Conservation (phyloP, 2,113 vertebrate genomes). For the Maccullochella peelii region DNA sequence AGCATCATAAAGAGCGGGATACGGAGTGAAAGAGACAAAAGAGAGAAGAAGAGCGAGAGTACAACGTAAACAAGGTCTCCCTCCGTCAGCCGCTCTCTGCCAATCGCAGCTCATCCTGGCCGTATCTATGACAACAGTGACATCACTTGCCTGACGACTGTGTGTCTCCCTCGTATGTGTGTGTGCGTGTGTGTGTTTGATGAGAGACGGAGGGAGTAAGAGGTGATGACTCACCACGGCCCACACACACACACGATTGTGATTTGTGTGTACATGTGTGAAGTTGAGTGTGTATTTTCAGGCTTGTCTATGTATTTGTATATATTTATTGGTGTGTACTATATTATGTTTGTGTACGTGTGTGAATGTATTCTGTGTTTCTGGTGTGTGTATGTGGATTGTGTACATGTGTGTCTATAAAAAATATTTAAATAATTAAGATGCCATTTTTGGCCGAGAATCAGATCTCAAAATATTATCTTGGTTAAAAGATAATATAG, state of each 20-base stretch:
- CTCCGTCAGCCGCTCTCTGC: conserved; percentile 55
- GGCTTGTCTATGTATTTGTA: not conserved
- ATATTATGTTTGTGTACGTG: conserved; percentile 1
- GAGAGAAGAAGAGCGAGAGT: conserved; percentile 24
- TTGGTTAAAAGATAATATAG: too few relatives aligned
- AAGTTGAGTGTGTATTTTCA: not conserved
- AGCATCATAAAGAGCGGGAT: not conserved
- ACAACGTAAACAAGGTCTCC: conserved; percentile 71
- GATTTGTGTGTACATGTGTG: not conserved
- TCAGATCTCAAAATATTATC: too few relatives aligned
- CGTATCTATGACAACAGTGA: conserved; percentile 80
- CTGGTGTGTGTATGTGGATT: not conserved
- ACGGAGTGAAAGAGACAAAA: not conserved
- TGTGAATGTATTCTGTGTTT: not conserved
- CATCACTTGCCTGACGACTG: conserved; percentile 78
- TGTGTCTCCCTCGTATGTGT: conserved; percentile 66
- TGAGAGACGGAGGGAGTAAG: conserved; percentile 40
- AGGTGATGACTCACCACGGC: conserved; percentile 76
- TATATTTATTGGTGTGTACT: not conserved
- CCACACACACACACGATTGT: conserved; percentile 32
- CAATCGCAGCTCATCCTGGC: conserved; percentile 51
- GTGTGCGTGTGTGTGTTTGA: conserved; percentile 52
- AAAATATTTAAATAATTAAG: too few relatives aligned
- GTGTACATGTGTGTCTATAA: not conserved
- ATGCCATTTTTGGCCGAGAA: too few relatives aligned